Evolutionary conservation across 2,113 vertebrate genomes (phyloP).

Genomic region (Telmatochromis sp.): DNA sequence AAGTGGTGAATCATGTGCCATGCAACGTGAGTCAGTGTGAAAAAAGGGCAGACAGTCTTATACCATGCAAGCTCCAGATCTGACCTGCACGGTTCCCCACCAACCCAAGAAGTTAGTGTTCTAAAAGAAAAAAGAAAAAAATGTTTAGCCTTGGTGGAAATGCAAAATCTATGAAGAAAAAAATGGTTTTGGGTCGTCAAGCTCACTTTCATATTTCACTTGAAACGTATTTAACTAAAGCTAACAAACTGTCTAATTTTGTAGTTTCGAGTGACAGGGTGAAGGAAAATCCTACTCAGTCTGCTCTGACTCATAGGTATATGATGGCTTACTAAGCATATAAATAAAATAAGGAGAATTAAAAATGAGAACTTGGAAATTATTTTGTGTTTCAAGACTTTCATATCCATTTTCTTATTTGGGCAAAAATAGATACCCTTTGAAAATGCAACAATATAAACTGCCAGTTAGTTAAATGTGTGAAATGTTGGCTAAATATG

Average conservation of each 20-base stretch:
- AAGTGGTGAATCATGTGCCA: conserved; percentile 65
- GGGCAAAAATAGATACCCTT: background rate
- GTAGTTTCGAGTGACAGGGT: background rate
- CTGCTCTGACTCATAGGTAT: conserved; percentile 29
- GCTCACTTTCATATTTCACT: background rate
- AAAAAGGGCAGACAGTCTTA: conserved; percentile 22
- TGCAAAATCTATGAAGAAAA: background rate
- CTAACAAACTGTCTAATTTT: background rate
- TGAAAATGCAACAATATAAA: background rate
- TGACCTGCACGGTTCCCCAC: background rate
- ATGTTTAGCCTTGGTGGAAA: background rate
- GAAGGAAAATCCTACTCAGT: conserved; percentile 1
- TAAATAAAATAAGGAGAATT: conserved; percentile 19
- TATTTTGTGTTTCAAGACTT: conserved; percentile 9
- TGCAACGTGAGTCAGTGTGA: conserved; percentile 62
- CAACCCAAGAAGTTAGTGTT: conserved; percentile 18
- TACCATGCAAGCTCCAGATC: conserved; percentile 16
- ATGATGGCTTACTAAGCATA: background rate
- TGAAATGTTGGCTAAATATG: background rate
- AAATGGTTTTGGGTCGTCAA: background rate
- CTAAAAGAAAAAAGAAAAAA: background rate
- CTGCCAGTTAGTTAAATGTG: background rate
- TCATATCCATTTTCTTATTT: conserved; percentile 23
- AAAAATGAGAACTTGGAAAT: conserved; percentile 30
- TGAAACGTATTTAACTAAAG: background rate